Base-by-base conservation (phyloP, 1,140 invertebrate species). In the Panagrolaimus sp. region DNA sequence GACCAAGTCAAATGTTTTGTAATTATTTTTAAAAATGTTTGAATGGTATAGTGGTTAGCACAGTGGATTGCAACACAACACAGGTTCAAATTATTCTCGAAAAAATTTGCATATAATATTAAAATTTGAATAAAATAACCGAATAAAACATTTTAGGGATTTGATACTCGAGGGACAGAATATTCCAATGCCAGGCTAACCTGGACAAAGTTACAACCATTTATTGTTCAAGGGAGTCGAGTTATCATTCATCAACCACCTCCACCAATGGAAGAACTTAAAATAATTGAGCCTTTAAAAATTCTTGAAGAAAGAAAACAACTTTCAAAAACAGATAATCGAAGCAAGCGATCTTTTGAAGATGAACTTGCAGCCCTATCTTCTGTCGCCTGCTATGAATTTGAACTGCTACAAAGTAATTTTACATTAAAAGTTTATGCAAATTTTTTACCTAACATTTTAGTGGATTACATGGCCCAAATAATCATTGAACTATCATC, bases 401-500 rank as follows among this genome's bases (percentile, higher is more conserved):
- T 73, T 38, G 82, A 82, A 5, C 71, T 82, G 48, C 82, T 82
- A 65, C 70, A 81, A 62, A 82, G 79, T 83, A 68, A 71, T 67
- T 69, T 48, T 32, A 44, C 63, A 52, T 32, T 45, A 21, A 73
- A n/a, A n/a, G n/a, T n/a, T 17, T n/a, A 52, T 52, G 43, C 43
- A 45, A 43, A 45, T 44, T 10, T 32, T 14, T 15, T 46, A 14
- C 9, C 17, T 12, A 10, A 21, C 4, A 21, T 73, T 82, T 72
- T 45, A 82, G 80, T 82, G 81, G 71, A 80, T 63, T 83, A 76
- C 67, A 71, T 82, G 17, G 68, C 80, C 38, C 80, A 82, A 69
- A 66, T 82, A 45, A 52, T 82, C 12, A 32, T 82, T 8, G 72
- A 76, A 71, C 43, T 82, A 1, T 71, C 75, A 12, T 70, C 71